Evolutionary conservation across 2,888 invertebrate species (phyloP), one percentile per base, ranked within the genome.

Genomic region (Teleogryllus oceanicus): DNA sequence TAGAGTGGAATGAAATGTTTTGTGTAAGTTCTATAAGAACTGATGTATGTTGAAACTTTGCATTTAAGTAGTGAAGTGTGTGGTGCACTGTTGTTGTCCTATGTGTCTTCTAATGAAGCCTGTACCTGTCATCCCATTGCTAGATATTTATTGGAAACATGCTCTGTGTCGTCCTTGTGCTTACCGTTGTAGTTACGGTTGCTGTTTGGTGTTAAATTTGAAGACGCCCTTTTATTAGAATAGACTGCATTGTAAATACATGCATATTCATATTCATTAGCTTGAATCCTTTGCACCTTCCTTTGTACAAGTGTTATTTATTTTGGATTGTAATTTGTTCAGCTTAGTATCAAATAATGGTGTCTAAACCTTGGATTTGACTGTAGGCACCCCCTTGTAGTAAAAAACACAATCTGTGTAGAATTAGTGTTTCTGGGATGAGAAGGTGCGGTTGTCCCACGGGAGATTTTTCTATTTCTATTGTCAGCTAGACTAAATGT

Each of bases 361-460:
- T 62, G 62, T 62, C 62, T 62, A 62, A 62, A 62, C n/a, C 13
- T 18, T 62, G 62, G 62, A n/a, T 62, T 62, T 62, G 62, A 62
- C 4, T 12, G 62, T 62, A 62, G 62, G 62, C 62, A 62, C 62
- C 62, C 62, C 37, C 62, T 18, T 62, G 62, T 62, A 62, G 62
- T 37, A 62, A 62, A 62, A 4, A 62, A 62, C 62, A 62, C 62
- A n/a, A n/a, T 62, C 18, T 62, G 62, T 18, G 62, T 62, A 62
- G 62, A 62, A 62, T 62, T 37, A 37, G 76, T 37, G 76, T 76
- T 76, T 76, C 76, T 76, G 37, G 50, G 78, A 51, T 50, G 51
- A 51, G 50, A 51, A 21, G n/a, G 78, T 78, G 21, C 49, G 75
- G 78, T 37, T n/a, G 62, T 49, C 50, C n/a, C 21, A 62, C 21